Conservation (phyloP, 2,797 vertebrate genomes). For the Helostoma temminkii region DNA sequence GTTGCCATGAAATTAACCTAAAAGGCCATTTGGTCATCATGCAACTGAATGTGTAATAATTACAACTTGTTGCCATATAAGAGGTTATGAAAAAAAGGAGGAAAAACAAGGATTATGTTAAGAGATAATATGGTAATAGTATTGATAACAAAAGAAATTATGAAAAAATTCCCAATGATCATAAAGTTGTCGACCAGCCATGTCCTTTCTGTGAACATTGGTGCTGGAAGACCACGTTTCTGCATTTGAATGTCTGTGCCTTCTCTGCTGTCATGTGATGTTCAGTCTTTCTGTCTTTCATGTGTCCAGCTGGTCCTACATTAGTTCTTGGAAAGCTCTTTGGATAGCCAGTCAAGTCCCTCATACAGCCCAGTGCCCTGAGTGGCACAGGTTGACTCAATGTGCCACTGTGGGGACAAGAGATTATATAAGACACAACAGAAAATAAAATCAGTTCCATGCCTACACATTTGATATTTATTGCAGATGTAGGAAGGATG, state of each 20-base stretch:
- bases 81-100: slow-evolving; percentile 28
- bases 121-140: slow-evolving; percentile 44
- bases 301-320: slow-evolving; percentile 38
- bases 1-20: slow-evolving; percentile 18
- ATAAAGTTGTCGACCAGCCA: slow-evolving; percentile 67
- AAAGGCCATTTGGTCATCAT: slow-evolving; percentile 35
- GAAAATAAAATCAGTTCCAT: neutral
- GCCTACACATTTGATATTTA: neutral
- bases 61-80: slow-evolving; percentile 26
- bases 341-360: slow-evolving; percentile 92
- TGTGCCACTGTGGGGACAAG: slow-evolving; percentile 85
- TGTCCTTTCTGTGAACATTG: slow-evolving; percentile 60
- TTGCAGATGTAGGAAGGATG: neutral
- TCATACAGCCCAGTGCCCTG: slow-evolving; percentile 91
- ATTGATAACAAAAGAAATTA: slow-evolving; percentile 46
- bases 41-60: slow-evolving; percentile 24
- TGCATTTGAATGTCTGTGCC: slow-evolving; percentile 62
- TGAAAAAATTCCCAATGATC: slow-evolving; percentile 54
- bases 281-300: slow-evolving; percentile 47
- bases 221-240: slow-evolving; percentile 58
- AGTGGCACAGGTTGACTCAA: slow-evolving; percentile 90
- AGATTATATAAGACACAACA: neutral
- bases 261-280: slow-evolving; percentile 47
- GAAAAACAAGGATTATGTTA: slow-evolving; percentile 33
- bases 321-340: slow-evolving; percentile 85